Base-by-base conservation (phyloP, 1,140 invertebrate species). In the Asobara japonica region DNA sequence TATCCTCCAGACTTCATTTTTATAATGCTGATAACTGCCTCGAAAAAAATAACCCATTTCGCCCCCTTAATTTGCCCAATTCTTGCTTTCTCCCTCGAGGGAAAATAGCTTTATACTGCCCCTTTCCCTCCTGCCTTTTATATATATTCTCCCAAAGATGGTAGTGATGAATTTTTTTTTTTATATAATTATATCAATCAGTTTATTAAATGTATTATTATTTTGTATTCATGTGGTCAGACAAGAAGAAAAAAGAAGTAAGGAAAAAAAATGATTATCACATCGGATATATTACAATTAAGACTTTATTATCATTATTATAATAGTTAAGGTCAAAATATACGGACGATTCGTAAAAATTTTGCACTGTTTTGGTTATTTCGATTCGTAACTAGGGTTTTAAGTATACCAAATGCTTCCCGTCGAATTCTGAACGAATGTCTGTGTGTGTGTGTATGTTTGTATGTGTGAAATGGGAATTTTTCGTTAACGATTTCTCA, bases 111-210 rank as follows among this genome's bases (percentile, higher is more conserved):
- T 64, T 36, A 64, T 64, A 2, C n/a, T 13, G 6, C 13, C 27
- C 13, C 61, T 29, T n/a, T 10, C 8, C 13, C 51, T 10, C 51
- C 51, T 56, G 73, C 65, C 61, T 75, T 72, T 72, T 75, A 74
- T 73, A 78, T 74, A 75, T 76, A 77, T 77, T 84, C 76, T 81
- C 76, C 80, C 80, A 84, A 84, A 83, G 80, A 83, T 82, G 78
- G 79, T 80, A 81, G 78, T 80, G 76, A 82, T 81, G 77, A 77
- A 75, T 77, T 78, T 76, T 76, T 80, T 76, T 71, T 70, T 65
- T 38, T 60, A 69, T 73, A 76, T 78, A 78, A 78, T 76, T 77
- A 78, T 77, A 76, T 74, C 30, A 65, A 61, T 68, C 61, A 69
- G 30, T 60, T 69, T 64, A 74, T 65, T 65, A 22, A 74, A 68